phyloP scores from a whole-genome alignment of 2,797 vertebrate species.

The Myotis vivesi region DNA sequence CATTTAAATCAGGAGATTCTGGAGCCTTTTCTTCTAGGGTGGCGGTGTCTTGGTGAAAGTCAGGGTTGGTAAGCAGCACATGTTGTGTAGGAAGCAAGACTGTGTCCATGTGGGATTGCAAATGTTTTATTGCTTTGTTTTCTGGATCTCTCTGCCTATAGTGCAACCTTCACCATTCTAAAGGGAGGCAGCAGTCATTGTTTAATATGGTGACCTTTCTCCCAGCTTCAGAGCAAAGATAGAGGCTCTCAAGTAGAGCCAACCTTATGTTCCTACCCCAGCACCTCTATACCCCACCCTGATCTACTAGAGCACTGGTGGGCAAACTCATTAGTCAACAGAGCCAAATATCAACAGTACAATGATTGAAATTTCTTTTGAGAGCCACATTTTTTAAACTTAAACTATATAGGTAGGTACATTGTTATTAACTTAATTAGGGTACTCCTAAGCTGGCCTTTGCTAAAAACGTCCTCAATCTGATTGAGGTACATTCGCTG shows the following conservation, averaged over 20 bases:
- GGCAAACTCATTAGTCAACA: too few relatives aligned
- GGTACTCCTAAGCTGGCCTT: too few relatives aligned
- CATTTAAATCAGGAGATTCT: constrained; percentile 39
- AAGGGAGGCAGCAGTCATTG: not conserved
- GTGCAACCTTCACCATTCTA: not conserved
- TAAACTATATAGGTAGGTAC: too few relatives aligned
- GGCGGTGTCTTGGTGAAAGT: not conserved
- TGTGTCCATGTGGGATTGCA: not conserved
- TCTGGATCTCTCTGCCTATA: not conserved
- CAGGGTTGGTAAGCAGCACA: not conserved
- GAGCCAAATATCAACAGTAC: too few relatives aligned
- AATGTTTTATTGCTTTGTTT: not conserved
- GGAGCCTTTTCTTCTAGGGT: not conserved
- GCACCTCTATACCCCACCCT: not conserved
- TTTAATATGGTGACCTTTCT: not conserved
- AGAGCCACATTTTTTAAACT: too few relatives aligned
- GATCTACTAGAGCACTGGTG: too few relatives aligned
- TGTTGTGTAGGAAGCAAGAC: not conserved
- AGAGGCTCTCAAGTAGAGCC: not conserved
- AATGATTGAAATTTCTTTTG: too few relatives aligned
- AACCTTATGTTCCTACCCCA: not conserved
- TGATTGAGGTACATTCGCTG: too few relatives aligned
- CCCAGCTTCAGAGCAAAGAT: not conserved
- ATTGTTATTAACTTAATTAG: too few relatives aligned
- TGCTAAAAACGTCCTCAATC: too few relatives aligned